These are phyloP conservation scores for Itoplectis maculator DNA, from an alignment of 2,888 invertebrate genomes.

Conservation along the genomic window DNA sequence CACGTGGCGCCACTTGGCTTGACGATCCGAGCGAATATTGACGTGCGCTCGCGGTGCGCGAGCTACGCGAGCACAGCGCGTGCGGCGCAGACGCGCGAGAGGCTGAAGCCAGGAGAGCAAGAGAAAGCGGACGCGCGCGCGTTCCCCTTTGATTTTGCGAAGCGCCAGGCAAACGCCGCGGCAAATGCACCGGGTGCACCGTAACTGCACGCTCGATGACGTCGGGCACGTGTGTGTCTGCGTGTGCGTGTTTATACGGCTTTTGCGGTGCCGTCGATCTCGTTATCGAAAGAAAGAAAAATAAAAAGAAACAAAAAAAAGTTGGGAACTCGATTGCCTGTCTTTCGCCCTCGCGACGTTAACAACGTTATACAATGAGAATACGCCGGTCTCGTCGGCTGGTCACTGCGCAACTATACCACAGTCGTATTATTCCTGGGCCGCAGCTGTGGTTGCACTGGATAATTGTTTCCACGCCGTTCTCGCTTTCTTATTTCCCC, in stretches of 20 bases:
- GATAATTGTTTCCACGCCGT: slow-evolving; percentile 50
- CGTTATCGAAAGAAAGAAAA: slow-evolving; percentile 55
- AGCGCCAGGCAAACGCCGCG: slow-evolving; percentile 61
- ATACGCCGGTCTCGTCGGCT: background rate
- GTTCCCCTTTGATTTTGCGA: slow-evolving; percentile 64
- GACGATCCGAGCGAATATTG: no score
- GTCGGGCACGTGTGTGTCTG: slow-evolving; percentile 31
- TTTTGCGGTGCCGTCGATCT: slow-evolving; percentile 58
- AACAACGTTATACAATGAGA: slow-evolving; percentile 43
- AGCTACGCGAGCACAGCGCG: slow-evolving; percentile 28
- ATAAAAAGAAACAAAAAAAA: slow-evolving; percentile 14
- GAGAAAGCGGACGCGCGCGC: slow-evolving; percentile 65
- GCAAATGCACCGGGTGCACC: no score
- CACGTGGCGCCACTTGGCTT: no score
- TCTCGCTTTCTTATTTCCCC: slow-evolving; percentile 8
- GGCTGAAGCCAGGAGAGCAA: slow-evolving; percentile 59
- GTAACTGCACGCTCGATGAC: slow-evolving; percentile 27
- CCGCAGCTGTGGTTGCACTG: slow-evolving; percentile 39
- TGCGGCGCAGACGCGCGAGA: no score
- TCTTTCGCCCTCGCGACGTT: slow-evolving; percentile 58
- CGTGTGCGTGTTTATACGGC: slow-evolving; percentile 27
- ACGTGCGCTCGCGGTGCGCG: background rate
- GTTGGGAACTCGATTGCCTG: slow-evolving; percentile 51
- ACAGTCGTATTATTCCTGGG: slow-evolving; percentile 13
- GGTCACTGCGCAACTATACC: no score